phyloP scores from a whole-genome alignment of 2,888 invertebrate species.

The Drosophila ochracea region DNA sequence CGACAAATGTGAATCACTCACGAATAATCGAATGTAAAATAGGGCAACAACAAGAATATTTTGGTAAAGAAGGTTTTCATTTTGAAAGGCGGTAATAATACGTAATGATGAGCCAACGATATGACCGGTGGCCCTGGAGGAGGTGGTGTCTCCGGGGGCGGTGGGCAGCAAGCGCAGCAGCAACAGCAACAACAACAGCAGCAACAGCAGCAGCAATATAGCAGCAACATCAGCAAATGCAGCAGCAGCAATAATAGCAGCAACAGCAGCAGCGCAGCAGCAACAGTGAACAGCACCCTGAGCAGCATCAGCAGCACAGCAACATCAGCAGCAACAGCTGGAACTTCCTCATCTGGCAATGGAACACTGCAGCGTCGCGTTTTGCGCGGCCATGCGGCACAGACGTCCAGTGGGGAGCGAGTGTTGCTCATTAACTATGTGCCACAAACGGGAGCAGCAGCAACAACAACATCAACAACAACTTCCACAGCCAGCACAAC shows the following conservation, averaged over 20 bases:
- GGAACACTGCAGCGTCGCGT: constrained; percentile 74
- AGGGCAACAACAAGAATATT: constrained; percentile 86
- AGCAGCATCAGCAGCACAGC: constrained; percentile 45
- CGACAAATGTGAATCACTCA: constrained; percentile 34
- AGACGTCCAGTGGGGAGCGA: constrained; percentile 81
- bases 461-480: constrained; percentile 50
- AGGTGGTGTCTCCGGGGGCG: constrained; percentile 69
- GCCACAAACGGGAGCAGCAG: constrained; percentile 67
- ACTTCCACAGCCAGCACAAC: constrained; percentile 57
- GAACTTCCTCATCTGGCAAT: constrained; percentile 45
- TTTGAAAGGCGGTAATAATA: constrained; percentile 86
- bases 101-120: constrained; percentile 86
- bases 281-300: constrained; percentile 47
- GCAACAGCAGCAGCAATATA: constrained; percentile 46
- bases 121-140: constrained; percentile 84
- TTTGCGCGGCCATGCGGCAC: constrained; percentile 81
- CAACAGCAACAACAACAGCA: constrained; percentile 56
- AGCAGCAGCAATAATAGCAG: constrained; percentile 49
- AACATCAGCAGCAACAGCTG: constrained; percentile 59
- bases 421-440: constrained; percentile 82
- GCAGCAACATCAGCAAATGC: constrained; percentile 51
- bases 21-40: constrained; percentile 31
- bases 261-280: constrained; percentile 56
- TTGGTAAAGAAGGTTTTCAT: constrained; percentile 86
- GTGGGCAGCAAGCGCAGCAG: constrained; percentile 57